phyloP scores from a whole-genome alignment of 2,888 invertebrate genomes.

The Stegana nigrithorax region DNA sequence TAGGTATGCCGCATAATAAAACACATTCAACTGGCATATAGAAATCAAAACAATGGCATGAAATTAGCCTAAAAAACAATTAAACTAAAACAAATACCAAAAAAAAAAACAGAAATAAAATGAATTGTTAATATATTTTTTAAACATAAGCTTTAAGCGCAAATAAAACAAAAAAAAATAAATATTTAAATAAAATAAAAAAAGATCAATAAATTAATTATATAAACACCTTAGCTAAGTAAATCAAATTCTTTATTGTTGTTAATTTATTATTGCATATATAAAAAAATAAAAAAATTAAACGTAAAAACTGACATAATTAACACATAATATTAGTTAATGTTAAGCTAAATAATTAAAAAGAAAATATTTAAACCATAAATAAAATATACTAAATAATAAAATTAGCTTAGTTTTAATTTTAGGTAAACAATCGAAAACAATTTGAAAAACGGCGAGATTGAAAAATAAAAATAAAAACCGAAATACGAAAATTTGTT shows the following conservation, averaged over 20 bases:
- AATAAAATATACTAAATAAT: slow-evolving; percentile 20
- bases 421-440: slow-evolving; percentile 1
- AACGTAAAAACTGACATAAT: slow-evolving; percentile 42
- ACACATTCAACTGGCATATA: too few relatives aligned
- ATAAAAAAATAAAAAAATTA: slow-evolving; percentile 28
- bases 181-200: slow-evolving; percentile 30
- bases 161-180: slow-evolving; percentile 32
- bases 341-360: slow-evolving; percentile 34
- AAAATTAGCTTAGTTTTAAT: slow-evolving; percentile 7
- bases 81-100: slow-evolving; percentile 33
- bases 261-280: slow-evolving; percentile 44
- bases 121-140: slow-evolving; percentile 63
- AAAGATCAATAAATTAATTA: too few relatives aligned
- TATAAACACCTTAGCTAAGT: slow-evolving; percentile 15
- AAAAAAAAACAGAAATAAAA: slow-evolving; percentile 31
- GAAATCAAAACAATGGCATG: too few relatives aligned
- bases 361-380: slow-evolving; percentile 23
- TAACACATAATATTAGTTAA: slow-evolving; percentile 35
- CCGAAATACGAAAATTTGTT: background rate
- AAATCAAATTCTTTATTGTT: slow-evolving; percentile 52
- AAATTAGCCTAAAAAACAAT: too few relatives aligned
- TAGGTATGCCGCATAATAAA: too few relatives aligned
- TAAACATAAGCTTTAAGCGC: slow-evolving; percentile 57
- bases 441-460: background rate
- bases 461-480: background rate